Evolutionary conservation across 2,797 vertebrate species (phyloP), one percentile per base, ranked within the genome.

Genomic region (Pangasius mekongensis): DNA sequence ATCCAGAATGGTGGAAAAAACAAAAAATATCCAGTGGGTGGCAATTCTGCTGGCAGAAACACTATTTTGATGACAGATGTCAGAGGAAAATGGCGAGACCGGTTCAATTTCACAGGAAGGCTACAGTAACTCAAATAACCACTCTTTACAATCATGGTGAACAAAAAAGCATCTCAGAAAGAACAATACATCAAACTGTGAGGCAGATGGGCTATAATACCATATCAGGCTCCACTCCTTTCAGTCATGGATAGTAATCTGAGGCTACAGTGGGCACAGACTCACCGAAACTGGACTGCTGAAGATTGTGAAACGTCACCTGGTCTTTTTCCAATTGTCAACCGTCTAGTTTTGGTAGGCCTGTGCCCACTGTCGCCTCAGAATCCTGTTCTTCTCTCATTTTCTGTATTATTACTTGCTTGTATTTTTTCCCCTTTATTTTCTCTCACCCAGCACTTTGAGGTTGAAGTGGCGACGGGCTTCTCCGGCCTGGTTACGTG

Each of bases 401-500:
- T 0, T 24, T 11, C 7, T 74, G 36, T 52, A 33, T 27, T 49
- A 76, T 76, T 22, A 58, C 13, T 30, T 30, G 43, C 27, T 77
- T 54, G 22, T 47, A 27, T 54, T 27, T 39, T 43, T 27, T 43
- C 8, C 43, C 8, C 6, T n/a, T 82, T 7, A 8, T 64, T 43
- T 83, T 43, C 24, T 27, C 14, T 93, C 94, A 99, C 99, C 97
- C 64, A 99, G 93, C 43, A 99, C 97, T 91, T 96, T 98, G 5
- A 99, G 93, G 84, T 92, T 90, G 81, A 98, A 99, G 93, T 98
- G 96, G 49, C 97, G 98, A 88, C 95, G 97, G 76, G 93, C 93
- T 87, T 98, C 97, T 27, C 99, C 99, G 0, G 98, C 99, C 0
- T 95, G 95, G 85, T 97, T 99, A 85, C 95, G 94, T 20, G 97